These are phyloP conservation scores for Corynorhinus townsendii DNA, from an alignment of 2,113 vertebrate genomes.

Conservation along the genomic window DNA sequence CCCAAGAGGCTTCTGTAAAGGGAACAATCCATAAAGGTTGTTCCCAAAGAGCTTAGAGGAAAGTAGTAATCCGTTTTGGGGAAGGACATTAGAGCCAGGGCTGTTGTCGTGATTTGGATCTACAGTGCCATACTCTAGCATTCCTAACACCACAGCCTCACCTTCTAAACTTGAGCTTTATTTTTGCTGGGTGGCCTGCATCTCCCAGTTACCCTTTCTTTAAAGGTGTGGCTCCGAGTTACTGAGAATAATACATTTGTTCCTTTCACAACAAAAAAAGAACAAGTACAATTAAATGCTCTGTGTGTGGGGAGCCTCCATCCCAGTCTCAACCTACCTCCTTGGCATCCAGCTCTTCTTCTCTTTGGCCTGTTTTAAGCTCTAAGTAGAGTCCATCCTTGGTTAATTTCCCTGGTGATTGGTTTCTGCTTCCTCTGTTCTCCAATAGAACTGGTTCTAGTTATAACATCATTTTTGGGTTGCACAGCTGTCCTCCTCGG, in stretches of 20 bases:
- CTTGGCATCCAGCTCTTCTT: neutral
- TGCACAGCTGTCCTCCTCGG: neutral
- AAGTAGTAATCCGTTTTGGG: neutral
- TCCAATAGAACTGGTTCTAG: neutral
- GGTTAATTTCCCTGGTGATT: neutral
- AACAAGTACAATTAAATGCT: neutral
- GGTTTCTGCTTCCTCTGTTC: neutral
- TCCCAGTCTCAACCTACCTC: too few relatives aligned
- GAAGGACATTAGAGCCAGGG: neutral
- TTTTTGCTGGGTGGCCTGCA: neutral
- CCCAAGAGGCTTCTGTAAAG: neutral
- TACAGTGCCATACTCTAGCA: rapidly evolving
- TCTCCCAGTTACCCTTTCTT: neutral
- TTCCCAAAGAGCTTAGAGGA: neutral
- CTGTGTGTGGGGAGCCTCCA: neutral
- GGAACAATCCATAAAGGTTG: neutral
- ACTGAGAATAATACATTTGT: neutral
- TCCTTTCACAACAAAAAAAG: neutral
- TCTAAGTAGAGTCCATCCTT: neutral
- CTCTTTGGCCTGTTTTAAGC: neutral
- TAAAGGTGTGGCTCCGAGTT: neutral
- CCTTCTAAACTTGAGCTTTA: neutral
- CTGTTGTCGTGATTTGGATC: neutral
- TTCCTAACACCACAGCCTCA: neutral
- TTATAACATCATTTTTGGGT: neutral